Conservation (phyloP, 1,140 invertebrate genomes). For the Tetraneura akinire region DNA sequence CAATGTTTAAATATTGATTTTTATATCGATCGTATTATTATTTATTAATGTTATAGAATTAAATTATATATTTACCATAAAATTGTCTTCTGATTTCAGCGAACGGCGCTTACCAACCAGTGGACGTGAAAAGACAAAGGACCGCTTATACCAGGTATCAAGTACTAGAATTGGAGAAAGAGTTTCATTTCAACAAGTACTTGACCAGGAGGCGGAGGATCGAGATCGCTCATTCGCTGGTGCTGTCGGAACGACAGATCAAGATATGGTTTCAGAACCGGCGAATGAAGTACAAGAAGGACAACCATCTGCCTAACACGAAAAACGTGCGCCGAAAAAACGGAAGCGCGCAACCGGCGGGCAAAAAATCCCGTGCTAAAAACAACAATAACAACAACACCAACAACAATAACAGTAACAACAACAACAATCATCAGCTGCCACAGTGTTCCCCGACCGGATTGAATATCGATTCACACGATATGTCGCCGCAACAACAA, state of each 20-base stretch:
- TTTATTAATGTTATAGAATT: too few species aligned
- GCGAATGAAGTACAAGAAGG: constrained; percentile 97
- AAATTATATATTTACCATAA: too few species aligned
- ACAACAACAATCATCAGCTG: constrained; percentile 56
- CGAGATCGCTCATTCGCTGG: constrained; percentile 95
- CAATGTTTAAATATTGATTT: too few species aligned
- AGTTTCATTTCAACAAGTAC: constrained; percentile 96
- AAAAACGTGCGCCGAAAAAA: constrained; percentile 92
- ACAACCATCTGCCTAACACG: constrained; percentile 95
- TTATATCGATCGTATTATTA: too few species aligned
- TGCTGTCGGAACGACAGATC: constrained; percentile 93
- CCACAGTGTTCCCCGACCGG: constrained; percentile 54
- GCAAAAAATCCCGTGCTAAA: constrained; percentile 65
- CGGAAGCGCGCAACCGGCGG: constrained; percentile 64
- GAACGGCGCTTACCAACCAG: constrained; percentile 82
- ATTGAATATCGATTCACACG: constrained; percentile 47
- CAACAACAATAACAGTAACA: constrained; percentile 57
- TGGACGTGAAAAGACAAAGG: constrained; percentile 91
- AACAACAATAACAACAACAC: constrained; percentile 62
- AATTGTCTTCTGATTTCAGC: constrained; percentile 67
- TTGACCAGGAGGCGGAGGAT: constrained; percentile 91
- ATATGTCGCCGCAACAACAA: constrained; percentile 52
- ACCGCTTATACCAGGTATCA: constrained; percentile 96
- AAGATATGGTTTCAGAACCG: constrained; percentile 98
- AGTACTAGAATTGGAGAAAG: constrained; percentile 94